These are phyloP conservation scores for Oryzias curvinotus DNA, from an alignment of 2,113 vertebrate species.

Conservation along the genomic window DNA sequence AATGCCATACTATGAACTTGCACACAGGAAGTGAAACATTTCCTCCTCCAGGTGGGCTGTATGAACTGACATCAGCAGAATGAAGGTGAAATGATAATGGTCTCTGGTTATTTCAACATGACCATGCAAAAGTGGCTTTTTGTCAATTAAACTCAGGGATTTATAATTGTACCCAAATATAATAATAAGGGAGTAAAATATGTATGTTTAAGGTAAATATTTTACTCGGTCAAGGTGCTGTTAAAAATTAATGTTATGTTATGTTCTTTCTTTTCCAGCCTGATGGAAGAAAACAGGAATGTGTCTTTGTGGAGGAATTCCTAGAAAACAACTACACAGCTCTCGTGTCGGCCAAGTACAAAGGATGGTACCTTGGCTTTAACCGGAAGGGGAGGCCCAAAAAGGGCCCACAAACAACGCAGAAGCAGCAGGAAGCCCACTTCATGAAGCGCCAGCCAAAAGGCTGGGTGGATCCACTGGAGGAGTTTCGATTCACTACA, in stretches of 20 bases:
- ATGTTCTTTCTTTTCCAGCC: conserved; percentile 56
- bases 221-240: neutral
- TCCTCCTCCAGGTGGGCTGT: no score
- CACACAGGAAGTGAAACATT: no score
- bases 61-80: no score
- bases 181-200: neutral
- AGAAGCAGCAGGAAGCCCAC: conserved; percentile 82
- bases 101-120: no score
- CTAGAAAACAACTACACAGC: conserved; percentile 86
- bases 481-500: conserved; percentile 81
- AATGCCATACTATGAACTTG: no score
- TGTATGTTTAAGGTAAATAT: neutral
- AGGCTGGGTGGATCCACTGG: conserved; percentile 71
- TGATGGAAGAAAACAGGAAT: conserved; percentile 80
- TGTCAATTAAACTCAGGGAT: no score
- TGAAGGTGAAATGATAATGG: no score
- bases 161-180: neutral
- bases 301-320: conserved; percentile 83
- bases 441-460: conserved; percentile 82
- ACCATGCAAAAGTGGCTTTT: no score
- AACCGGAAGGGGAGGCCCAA: conserved; percentile 80
- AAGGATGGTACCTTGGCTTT: conserved; percentile 85
- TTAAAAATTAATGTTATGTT: conserved; percentile 7
- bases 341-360: conserved; percentile 81
- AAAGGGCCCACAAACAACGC: conserved; percentile 79